These are phyloP conservation scores for Spialia ferax DNA, from an alignment of 2,888 invertebrate genomes.

Conservation along the genomic window DNA sequence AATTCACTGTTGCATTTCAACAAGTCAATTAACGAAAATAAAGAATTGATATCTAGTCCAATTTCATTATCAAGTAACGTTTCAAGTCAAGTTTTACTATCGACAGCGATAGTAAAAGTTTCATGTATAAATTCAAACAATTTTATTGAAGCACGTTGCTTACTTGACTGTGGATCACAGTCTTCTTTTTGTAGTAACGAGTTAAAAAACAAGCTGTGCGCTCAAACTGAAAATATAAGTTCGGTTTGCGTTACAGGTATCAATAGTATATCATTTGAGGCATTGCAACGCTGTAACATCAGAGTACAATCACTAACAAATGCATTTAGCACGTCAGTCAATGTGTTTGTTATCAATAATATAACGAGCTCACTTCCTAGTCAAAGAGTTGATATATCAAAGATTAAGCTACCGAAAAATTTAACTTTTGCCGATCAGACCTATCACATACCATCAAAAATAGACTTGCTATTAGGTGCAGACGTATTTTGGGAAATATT, in stretches of 20 bases:
- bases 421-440: constrained; percentile 1
- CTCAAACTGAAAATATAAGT: constrained; percentile 11
- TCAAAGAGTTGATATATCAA: constrained; percentile 5
- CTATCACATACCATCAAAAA: constrained; percentile 12
- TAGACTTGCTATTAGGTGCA: constrained; percentile 24
- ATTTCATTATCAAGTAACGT: constrained; percentile 9
- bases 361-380: constrained; percentile 15
- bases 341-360: constrained; percentile 22
- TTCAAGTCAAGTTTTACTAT: constrained; percentile 23
- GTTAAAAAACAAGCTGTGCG: constrained; percentile 6
- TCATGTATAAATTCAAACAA: constrained; percentile 22
- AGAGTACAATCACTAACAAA: not conserved
- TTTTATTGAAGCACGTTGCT: constrained; percentile 28
- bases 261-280: constrained; percentile 25
- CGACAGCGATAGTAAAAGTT: constrained; percentile 32
- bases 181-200: constrained; percentile 30
- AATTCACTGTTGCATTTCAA: constrained; percentile 23
- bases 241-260: constrained; percentile 31
- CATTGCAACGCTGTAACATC: constrained; percentile 27
- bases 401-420: constrained; percentile 20
- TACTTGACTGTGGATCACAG: constrained; percentile 35
- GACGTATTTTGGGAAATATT: constrained; percentile 28
- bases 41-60: constrained; percentile 11
- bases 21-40: constrained; percentile 8
- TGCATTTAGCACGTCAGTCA: constrained; percentile 22